These are phyloP conservation scores for Helobdella robusta DNA, from an alignment of 2,888 invertebrate species.

Conservation along the genomic window DNA sequence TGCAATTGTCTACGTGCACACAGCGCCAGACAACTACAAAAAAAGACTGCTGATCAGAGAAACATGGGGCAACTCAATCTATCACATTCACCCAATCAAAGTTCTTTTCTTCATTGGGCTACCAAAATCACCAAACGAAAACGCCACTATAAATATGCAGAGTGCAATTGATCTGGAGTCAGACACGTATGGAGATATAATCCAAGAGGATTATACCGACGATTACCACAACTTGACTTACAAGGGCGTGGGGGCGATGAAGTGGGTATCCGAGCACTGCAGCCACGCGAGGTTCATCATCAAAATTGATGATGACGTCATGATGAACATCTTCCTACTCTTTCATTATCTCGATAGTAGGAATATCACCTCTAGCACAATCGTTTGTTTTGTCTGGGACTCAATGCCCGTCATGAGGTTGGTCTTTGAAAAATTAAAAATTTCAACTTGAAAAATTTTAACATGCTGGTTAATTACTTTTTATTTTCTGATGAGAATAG, in stretches of 20 bases:
- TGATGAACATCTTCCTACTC: constrained; percentile 52
- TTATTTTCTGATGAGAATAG: no score
- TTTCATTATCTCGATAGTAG: constrained; percentile 33
- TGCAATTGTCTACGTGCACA: constrained; percentile 45
- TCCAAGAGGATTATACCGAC: constrained; percentile 49
- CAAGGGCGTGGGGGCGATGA: constrained; percentile 49
- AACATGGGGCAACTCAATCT: constrained; percentile 44
- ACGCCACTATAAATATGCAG: no score
- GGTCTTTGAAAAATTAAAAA: no score
- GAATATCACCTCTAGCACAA: no score
- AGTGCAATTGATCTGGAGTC: constrained; percentile 41
- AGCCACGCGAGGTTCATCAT: constrained; percentile 45
- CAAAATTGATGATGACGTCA: constrained; percentile 52
- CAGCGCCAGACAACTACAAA: constrained; percentile 44
- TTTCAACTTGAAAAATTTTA: no score
- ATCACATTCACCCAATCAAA: constrained; percentile 36
- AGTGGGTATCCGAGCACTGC: constrained; percentile 50
- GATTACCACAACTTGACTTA: constrained; percentile 51
- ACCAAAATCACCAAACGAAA: constrained; percentile 10
- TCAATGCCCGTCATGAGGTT: no score
- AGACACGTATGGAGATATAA: constrained; percentile 43
- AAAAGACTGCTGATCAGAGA: constrained; percentile 45
- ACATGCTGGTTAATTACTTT: no score
- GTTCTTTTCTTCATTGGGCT: constrained; percentile 41
- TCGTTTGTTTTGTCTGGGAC: no score